A percentile compares a stretch with the other conserved stretches of the same genome.
phyloP scores from a whole-genome alignment of 2,113 vertebrate species.

The Halcyon malimbica region DNA sequence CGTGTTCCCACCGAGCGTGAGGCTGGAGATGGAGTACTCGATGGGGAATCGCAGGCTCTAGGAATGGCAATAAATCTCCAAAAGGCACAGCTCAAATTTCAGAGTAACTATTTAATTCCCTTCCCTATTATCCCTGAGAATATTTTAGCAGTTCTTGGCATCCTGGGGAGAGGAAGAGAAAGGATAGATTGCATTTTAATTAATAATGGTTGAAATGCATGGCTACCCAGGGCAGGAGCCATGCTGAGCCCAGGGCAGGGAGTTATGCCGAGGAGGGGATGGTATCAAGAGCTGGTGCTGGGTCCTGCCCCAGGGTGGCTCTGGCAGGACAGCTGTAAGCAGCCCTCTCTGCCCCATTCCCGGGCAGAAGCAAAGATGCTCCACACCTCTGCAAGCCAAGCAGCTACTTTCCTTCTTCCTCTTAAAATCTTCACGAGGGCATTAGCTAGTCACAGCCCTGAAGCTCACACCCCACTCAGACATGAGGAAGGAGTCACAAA shows the following conservation, averaged over 20 bases:
- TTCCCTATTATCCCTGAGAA: constrained; percentile 12
- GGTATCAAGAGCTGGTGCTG: background rate
- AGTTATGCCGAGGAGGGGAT: background rate
- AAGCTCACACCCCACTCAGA: background rate
- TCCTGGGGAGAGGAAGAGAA: background rate
- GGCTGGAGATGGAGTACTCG: background rate
- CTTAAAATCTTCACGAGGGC: background rate
- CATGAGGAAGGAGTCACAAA: background rate
- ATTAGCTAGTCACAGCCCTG: background rate
- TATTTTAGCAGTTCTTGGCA: background rate
- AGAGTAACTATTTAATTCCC: constrained; percentile 2
- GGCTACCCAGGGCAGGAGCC: background rate
- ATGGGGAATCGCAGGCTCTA: background rate
- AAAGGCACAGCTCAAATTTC: background rate
- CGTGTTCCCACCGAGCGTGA: background rate
- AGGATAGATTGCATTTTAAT: constrained; percentile 34
- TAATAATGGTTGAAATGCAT: constrained; percentile 1
- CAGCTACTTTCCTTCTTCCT: background rate
- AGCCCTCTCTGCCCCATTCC: background rate
- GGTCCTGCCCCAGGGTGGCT: background rate
- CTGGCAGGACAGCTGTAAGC: background rate
- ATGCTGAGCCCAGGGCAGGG: background rate
- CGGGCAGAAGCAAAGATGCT: background rate
- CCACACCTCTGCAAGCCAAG: background rate
- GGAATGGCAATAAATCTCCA: background rate